Evolutionary conservation across 2,113 vertebrate species (phyloP), one percentile per base, ranked within the genome.

Genomic region (Myotis brandtii): DNA sequence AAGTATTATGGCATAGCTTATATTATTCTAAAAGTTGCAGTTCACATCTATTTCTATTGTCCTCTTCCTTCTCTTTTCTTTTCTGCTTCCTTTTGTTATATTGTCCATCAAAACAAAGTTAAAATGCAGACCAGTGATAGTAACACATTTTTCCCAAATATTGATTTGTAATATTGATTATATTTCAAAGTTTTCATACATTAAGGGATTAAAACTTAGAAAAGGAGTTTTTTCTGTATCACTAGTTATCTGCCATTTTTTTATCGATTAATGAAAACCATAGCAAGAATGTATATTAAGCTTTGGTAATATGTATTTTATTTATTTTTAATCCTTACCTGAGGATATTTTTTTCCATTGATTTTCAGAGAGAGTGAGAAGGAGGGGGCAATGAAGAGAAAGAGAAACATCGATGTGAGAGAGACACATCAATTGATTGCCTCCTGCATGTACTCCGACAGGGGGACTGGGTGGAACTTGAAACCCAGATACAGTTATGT

Each of bases 101-200:
- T 6, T 40, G 14, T 54, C 27, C 27, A 89, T 54, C 14, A 92
- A 86, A 34, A 34, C 8, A 69, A 87, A 75, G 27, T 95, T 77
- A 94, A 95, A 69, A 95, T 43, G 5, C 43, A 77, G 52, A 62
- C 9, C 3, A 75, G 43, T 3, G 8, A 10, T 7, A 94, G 32
- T 17, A 80, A 16, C 1, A 40, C 5, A 30, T 79, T 94, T 73
- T 9, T 91, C 18, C 30, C 25, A 56, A 66, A 73, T 13, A 94
- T 52, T 90, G 34, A 84, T 95, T 89, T 21, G 67, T 70, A 59
- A 16, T 75, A 96, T 96, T 70, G 85, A 89, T 92, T 91, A 86
- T 83, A 48, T 94, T 92, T 94, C 13, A 89, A 56, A 86, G 76
- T 70, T 81, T 93, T 92, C 21, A 70, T 62, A 80, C 46, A 40